A percentile compares a stretch with the other conserved stretches of the same genome.
phyloP scores from a whole-genome alignment of 1,140 invertebrate genomes.

The Drusus annulatus region DNA sequence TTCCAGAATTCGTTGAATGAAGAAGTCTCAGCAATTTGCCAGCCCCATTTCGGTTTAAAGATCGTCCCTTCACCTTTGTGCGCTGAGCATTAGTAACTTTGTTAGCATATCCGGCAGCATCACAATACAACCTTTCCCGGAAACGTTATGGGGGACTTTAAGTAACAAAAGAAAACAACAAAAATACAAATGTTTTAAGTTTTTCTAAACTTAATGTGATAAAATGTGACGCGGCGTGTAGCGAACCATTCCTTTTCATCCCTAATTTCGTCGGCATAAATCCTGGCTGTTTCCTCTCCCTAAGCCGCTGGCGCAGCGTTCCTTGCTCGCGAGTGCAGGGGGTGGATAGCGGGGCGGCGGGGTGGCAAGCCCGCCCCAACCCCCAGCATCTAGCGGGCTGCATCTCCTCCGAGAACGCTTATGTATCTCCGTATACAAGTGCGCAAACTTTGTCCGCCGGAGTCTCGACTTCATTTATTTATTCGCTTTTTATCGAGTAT shows the following conservation, averaged over 20 bases:
- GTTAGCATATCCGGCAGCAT: no score
- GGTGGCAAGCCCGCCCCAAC: neutral
- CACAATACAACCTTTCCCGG: no score
- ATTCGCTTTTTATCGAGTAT: constrained; percentile 45
- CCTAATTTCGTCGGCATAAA: constrained; percentile 31
- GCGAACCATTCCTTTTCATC: constrained; percentile 12
- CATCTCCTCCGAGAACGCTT: constrained; percentile 25
- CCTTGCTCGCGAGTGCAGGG: neutral
- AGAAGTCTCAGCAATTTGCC: no score
- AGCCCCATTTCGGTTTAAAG: no score
- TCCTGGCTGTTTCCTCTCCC: neutral
- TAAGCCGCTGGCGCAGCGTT: constrained; percentile 9
- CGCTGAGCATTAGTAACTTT: no score
- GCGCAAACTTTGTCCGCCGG: constrained; percentile 40
- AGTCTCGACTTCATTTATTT: constrained; percentile 35
- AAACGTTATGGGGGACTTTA: no score
- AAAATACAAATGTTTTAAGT: no score
- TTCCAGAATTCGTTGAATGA: no score
- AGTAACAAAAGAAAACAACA: no score
- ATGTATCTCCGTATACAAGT: constrained; percentile 26
- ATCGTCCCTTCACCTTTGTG: no score
- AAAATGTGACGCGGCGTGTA: constrained; percentile 3
- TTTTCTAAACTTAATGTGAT: no score
- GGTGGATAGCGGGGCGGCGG: neutral
- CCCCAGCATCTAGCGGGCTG: neutral